phyloP scores from a whole-genome alignment of 2,888 invertebrate species.

The Stratiomys singularior region DNA sequence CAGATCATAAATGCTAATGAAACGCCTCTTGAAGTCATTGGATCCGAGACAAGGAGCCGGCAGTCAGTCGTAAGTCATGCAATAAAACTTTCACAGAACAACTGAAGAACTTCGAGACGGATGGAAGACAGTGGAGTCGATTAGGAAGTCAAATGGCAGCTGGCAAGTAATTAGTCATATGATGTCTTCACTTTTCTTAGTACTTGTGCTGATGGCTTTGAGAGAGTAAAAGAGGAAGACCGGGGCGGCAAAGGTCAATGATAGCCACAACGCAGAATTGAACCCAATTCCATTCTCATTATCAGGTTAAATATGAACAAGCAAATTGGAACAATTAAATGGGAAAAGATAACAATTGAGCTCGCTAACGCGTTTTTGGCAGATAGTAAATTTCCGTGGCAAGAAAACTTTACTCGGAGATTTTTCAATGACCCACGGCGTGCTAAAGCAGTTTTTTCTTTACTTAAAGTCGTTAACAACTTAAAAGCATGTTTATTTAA shows the following conservation, averaged over 20 bases:
- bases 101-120: neutral
- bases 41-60: neutral
- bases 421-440: neutral
- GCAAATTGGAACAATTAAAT: neutral
- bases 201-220: neutral
- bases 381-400: too few species aligned
- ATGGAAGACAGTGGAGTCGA: neutral
- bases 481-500: neutral
- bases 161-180: constrained; percentile 17
- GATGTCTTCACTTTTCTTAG: neutral
- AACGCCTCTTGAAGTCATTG: constrained; percentile 7
- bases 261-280: neutral
- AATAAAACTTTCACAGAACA: neutral
- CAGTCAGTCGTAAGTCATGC: neutral
- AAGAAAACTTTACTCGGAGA: neutral
- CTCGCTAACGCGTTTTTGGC: too few species aligned
- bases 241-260: neutral
- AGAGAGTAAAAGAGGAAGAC: neutral
- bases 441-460: neutral
- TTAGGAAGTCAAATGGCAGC: constrained; percentile 4
- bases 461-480: too few species aligned
- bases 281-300: neutral
- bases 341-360: too few species aligned
- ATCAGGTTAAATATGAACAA: neutral
- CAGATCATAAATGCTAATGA: constrained; percentile 19